Evolutionary conservation across 2,888 invertebrate genomes (phyloP), one percentile per base, ranked within the genome.

Genomic region (Athalia circularis): DNA sequence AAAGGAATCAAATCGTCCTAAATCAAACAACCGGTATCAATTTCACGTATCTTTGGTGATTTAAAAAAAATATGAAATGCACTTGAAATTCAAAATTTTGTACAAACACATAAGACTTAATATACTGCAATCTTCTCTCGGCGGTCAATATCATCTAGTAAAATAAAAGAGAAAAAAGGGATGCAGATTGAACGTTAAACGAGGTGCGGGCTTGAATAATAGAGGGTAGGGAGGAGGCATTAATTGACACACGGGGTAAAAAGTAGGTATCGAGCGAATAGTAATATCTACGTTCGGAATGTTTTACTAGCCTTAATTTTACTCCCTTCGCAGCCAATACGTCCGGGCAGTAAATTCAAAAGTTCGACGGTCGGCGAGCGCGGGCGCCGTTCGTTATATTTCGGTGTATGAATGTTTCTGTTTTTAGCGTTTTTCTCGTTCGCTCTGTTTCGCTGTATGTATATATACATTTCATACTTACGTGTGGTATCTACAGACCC

Each of bases 281-380:
- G 13, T 64, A 64, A 4, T 43, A 65, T 0, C 6, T 48, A 13
- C 65, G n/a, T n/a, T 6, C 84, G 84, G 87, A 87, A 86, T 89
- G 88, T 89, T 89, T 89, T 89, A 89, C 87, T 88, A 89, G 88
- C 87, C 89, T 89, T 88, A 88, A 89, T 89, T 89, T 88, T 87
- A 88, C 85, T 85, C 86, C 87, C 87, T 86, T 88, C 87, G 86
- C 84, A 88, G 88, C 88, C 89, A 89, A 89, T 89, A 88, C 88
- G 89, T 88, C 88, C 86, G n/a, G 82, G 88, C 86, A 87, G 87
- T 89, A 89, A 89, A 89, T 89, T 88, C 80, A 84, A 81, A 89
- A 89, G 83, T 87, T 89, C 29, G 48, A 47, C 75, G 59, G 72
- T 43, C 72, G 59, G 52, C 43, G 11, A 61, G 13, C 45, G 15